phyloP scores from a whole-genome alignment of 1,140 invertebrate species.

The Bombus waltoni region DNA sequence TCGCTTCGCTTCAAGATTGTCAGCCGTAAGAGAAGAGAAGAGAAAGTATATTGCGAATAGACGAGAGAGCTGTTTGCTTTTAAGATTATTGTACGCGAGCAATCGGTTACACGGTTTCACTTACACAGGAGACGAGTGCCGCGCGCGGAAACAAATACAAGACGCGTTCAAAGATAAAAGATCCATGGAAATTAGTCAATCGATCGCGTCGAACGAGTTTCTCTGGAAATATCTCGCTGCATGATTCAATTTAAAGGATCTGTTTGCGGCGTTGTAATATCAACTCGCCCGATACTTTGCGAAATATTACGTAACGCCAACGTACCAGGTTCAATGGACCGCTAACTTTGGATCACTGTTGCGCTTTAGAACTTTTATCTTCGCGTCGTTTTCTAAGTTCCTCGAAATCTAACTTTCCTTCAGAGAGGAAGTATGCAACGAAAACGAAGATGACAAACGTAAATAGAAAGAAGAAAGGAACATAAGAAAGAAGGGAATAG shows the following conservation, averaged over 20 bases:
- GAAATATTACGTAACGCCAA: background rate
- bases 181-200: background rate
- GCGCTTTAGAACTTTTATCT: background rate
- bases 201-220: background rate
- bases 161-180: background rate
- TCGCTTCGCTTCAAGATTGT: background rate
- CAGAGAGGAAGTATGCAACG: background rate
- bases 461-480: background rate
- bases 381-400: background rate
- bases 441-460: background rate
- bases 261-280: background rate
- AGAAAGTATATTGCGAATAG: background rate
- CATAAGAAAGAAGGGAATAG: background rate
- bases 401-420: background rate
- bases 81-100: background rate
- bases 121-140: background rate
- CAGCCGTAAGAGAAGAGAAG: background rate
- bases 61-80: background rate
- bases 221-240: background rate
- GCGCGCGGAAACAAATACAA: background rate
- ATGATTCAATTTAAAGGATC: background rate
- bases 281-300: background rate
- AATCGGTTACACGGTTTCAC: background rate
- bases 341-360: slow-evolving; percentile 5
- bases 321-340: background rate